Conservation (phyloP, 2,888 invertebrate species). For the Lithophane socia region DNA sequence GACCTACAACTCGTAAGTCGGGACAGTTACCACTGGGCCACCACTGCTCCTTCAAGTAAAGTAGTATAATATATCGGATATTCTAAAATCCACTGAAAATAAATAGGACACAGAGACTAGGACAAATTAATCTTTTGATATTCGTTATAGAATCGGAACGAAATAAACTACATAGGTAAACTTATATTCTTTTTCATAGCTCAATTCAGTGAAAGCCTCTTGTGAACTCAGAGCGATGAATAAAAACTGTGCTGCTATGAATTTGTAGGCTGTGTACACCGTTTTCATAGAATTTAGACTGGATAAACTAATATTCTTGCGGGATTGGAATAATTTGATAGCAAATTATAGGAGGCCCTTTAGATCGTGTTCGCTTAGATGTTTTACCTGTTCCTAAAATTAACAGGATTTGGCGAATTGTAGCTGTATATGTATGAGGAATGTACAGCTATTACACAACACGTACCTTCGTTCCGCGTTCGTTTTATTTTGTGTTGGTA, state of each 20-base stretch:
- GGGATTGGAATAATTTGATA: constrained; percentile 31
- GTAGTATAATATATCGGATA: background rate
- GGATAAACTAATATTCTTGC: constrained; percentile 25
- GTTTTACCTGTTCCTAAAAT: constrained; percentile 40
- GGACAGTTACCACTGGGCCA: no score
- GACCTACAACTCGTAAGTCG: no score
- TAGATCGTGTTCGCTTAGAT: constrained; percentile 16
- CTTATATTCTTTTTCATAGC: constrained; percentile 33
- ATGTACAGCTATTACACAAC: constrained; percentile 45
- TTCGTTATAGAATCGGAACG: constrained; percentile 19
- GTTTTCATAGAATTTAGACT: constrained; percentile 30
- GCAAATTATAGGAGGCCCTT: constrained; percentile 6
- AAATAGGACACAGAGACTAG: constrained; percentile 9
- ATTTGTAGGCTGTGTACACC: constrained; percentile 1
- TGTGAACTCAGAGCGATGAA: constrained; percentile 33
- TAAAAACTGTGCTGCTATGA: constrained; percentile 28
- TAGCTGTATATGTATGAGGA: constrained; percentile 17
- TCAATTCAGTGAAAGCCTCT: constrained; percentile 44
- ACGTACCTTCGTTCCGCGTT: constrained; percentile 38
- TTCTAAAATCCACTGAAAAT: background rate
- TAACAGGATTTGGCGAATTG: constrained; percentile 32
- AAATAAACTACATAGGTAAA: constrained; percentile 23
- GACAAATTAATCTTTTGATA: constrained; percentile 34
- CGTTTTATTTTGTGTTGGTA: constrained; percentile 50
- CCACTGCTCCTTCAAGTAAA: no score